Conservation (phyloP, 2,797 vertebrate species). For the Argya squamiceps region DNA sequence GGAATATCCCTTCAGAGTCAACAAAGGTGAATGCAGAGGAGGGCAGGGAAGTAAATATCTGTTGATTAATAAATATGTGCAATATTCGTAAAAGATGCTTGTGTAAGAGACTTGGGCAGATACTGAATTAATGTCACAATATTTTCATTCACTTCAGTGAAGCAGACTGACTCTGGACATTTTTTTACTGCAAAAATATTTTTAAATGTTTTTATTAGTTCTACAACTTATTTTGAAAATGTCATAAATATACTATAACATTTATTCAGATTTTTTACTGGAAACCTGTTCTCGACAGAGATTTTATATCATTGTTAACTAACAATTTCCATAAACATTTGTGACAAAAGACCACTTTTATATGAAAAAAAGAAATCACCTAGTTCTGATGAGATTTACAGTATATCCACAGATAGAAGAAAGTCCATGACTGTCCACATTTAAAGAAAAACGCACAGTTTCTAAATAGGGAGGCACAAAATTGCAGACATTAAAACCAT, state of each 20-base stretch:
- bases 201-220: neutral
- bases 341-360: neutral
- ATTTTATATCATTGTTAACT: neutral
- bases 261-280: neutral
- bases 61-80: neutral
- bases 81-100: neutral
- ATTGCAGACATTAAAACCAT: neutral
- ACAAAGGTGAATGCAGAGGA: neutral
- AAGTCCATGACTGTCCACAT: neutral
- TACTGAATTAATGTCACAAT: neutral
- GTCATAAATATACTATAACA: neutral
- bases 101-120: neutral
- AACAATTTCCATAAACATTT: neutral
- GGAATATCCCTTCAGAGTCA: neutral
- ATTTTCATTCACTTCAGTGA: neutral
- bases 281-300: neutral
- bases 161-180: neutral
- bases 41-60: fast-evolving
- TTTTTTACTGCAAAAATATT: neutral
- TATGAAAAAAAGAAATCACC: neutral
- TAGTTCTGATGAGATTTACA: neutral
- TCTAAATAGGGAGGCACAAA: neutral
- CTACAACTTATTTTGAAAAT: neutral
- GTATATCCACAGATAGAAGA: neutral
- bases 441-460: neutral